These are phyloP conservation scores for Verasper variegatus DNA, from an alignment of 2,113 vertebrate genomes.

Conservation along the genomic window DNA sequence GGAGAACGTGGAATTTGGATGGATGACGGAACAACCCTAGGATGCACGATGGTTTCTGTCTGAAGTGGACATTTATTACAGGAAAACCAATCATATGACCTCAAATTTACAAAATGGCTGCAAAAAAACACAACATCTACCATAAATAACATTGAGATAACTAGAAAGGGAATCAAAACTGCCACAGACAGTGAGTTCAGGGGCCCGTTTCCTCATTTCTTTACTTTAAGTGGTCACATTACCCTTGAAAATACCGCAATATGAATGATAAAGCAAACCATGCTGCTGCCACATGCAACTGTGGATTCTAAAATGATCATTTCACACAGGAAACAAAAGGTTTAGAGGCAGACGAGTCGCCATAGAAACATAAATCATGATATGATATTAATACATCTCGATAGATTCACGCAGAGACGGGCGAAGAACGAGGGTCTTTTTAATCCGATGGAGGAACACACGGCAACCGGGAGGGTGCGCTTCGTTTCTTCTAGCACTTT, in stretches of 20 bases:
- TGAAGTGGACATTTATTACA: neutral
- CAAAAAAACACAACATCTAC: neutral
- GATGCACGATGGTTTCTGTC: neutral
- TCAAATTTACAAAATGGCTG: neutral
- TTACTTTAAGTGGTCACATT: too few relatives aligned
- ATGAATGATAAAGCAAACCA: too few relatives aligned
- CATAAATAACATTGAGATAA: neutral
- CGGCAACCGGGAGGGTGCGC: conserved; percentile 41
- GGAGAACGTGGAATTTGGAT: too few relatives aligned
- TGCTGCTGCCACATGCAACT: too few relatives aligned
- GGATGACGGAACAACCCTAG: too few relatives aligned
- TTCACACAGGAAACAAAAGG: too few relatives aligned
- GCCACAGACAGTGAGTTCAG: too few relatives aligned
- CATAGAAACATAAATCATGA: neutral
- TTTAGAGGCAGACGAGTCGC: too few relatives aligned
- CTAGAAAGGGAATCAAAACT: too few relatives aligned
- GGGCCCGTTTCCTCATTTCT: too few relatives aligned
- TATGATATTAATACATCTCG: neutral
- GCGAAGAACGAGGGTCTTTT: conserved; percentile 32
- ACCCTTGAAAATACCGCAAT: too few relatives aligned
- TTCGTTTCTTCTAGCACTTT: conserved; percentile 85
- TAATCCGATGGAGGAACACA: conserved; percentile 72
- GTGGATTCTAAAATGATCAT: too few relatives aligned
- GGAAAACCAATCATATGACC: neutral
- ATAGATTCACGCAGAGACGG: fast-evolving